phyloP scores from a whole-genome alignment of 2,113 vertebrate species.

The Anarrhichthys ocellatus region DNA sequence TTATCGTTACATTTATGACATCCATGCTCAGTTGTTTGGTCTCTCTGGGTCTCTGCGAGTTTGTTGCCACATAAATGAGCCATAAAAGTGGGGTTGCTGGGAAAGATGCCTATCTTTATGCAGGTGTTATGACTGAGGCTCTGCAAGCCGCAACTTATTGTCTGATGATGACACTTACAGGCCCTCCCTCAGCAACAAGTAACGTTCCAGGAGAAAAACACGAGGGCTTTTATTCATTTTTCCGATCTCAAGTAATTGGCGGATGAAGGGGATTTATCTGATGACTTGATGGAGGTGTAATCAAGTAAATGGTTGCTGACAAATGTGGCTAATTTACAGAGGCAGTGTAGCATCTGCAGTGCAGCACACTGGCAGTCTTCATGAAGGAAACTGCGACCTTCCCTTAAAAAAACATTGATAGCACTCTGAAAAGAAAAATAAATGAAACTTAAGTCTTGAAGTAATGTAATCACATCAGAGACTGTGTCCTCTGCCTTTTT shows the following conservation, averaged over 20 bases:
- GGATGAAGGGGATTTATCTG: conserved; percentile 40
- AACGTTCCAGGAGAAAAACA: conserved; percentile 36
- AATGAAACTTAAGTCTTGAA: neutral
- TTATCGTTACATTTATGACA: conserved; percentile 66
- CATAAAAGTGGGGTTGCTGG: conserved; percentile 77
- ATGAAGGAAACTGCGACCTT: neutral
- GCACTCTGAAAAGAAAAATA: neutral
- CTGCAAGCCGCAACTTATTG: conserved; percentile 67
- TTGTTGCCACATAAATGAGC: conserved; percentile 81
- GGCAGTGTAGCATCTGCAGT: neutral
- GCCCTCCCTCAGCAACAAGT: conserved; percentile 53
- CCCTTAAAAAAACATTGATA: neutral
- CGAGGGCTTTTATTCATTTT: neutral
- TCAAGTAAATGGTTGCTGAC: conserved; percentile 58
- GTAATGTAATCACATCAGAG: neutral
- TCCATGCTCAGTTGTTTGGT: conserved; percentile 49
- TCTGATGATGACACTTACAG: conserved; percentile 64
- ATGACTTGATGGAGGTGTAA: conserved; percentile 31
- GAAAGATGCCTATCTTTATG: conserved; percentile 84
- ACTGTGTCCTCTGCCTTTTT: neutral
- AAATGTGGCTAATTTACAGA: conserved; percentile 15
- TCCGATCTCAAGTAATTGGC: conserved; percentile 1
- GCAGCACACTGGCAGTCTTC: neutral
- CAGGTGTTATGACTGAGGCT: conserved; percentile 82
- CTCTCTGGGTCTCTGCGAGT: conserved; percentile 56